These are phyloP conservation scores for Sipha flava DNA, from an alignment of 1,140 invertebrate genomes.

Conservation along the genomic window DNA sequence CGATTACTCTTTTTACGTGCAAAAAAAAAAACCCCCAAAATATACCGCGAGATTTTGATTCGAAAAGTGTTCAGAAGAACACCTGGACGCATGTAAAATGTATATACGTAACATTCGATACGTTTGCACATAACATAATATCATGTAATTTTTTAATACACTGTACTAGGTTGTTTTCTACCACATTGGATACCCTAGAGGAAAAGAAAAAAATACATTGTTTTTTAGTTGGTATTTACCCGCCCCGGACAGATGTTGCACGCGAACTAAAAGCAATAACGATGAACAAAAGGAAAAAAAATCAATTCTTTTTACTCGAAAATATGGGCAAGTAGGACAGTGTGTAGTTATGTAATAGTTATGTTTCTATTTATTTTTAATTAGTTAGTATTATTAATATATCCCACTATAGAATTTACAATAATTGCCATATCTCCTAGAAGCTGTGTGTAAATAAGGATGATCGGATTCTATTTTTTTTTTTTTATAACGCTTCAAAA, in stretches of 20 bases:
- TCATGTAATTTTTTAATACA: background rate
- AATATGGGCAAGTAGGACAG: too few relatives aligned
- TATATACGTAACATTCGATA: background rate
- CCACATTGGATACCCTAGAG: background rate
- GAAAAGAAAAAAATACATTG: background rate
- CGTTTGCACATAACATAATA: background rate
- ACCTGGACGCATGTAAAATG: background rate
- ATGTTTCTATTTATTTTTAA: too few relatives aligned
- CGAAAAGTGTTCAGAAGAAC: background rate
- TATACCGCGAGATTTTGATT: too few relatives aligned
- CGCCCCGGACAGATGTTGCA: background rate
- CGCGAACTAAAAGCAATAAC: background rate
- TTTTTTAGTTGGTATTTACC: background rate
- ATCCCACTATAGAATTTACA: too few relatives aligned
- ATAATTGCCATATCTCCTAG: too few relatives aligned
- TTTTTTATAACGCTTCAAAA: too few relatives aligned
- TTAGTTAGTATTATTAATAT: too few relatives aligned
- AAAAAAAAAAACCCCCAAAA: conserved; percentile 1
- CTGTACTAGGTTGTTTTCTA: background rate
- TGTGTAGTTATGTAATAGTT: too few relatives aligned
- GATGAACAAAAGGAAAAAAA: background rate
- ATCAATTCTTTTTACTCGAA: background rate
- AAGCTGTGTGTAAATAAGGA: too few relatives aligned
- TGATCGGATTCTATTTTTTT: too few relatives aligned
- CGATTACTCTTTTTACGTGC: background rate